A percentile compares a stretch with the other conserved stretches of the same genome.
These are phyloP conservation scores for Pemphigus obesinymphae DNA, from an alignment of 1,140 invertebrate genomes.

Conservation along the genomic window DNA sequence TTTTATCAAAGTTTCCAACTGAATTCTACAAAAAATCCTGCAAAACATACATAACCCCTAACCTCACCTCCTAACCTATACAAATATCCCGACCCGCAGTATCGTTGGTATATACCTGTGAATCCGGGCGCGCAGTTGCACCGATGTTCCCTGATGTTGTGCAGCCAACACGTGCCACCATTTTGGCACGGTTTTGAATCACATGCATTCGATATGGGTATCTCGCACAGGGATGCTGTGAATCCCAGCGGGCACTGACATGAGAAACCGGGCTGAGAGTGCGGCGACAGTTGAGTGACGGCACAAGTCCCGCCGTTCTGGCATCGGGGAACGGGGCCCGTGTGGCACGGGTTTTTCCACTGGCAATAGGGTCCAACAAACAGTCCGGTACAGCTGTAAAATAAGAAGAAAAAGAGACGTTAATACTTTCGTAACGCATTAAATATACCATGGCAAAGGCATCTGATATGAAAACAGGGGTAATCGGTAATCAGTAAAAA, in stretches of 20 bases:
- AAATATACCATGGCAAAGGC: too few relatives aligned
- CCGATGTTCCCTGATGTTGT: constrained; percentile 69
- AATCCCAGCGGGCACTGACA: constrained; percentile 87
- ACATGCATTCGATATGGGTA: constrained; percentile 81
- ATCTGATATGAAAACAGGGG: too few relatives aligned
- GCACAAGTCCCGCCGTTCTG: constrained; percentile 90
- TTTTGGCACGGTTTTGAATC: constrained; percentile 81
- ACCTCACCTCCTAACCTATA: too few relatives aligned
- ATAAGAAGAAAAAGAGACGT: neutral
- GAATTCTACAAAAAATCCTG: too few relatives aligned
- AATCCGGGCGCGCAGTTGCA: constrained; percentile 80
- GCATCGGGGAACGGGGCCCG: constrained; percentile 69
- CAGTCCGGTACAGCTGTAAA: constrained; percentile 76
- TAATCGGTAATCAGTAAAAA: too few relatives aligned
- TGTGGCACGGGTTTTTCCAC: constrained; percentile 85
- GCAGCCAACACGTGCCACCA: constrained; percentile 76
- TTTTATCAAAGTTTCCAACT: too few relatives aligned
- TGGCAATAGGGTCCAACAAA: constrained; percentile 93
- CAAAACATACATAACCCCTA: too few relatives aligned
- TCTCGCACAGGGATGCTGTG: constrained; percentile 88
- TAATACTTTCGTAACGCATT: neutral
- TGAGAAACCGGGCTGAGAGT: constrained; percentile 68
- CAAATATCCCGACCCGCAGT: too few relatives aligned
- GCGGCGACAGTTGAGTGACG: constrained; percentile 61
- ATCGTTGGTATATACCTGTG: constrained; percentile 65